Evolutionary conservation across 2,797 vertebrate genomes (phyloP), one percentile per base, ranked within the genome.

Genomic region (Smutsia temminckii): DNA sequence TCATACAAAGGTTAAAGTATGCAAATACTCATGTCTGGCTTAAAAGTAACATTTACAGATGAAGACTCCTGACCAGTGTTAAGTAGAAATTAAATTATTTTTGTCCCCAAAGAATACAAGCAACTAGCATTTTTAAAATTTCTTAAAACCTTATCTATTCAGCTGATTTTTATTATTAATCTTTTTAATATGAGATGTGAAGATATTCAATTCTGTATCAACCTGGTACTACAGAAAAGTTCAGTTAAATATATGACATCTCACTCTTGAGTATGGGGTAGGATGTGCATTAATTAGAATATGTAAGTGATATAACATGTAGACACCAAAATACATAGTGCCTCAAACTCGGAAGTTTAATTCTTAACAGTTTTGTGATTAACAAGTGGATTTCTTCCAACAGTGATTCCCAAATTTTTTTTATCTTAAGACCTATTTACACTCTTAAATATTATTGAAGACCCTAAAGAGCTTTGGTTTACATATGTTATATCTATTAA

Each of bases 1-100:
- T 91, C 92, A 97, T 49, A 42, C 46, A 97, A 91, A 97, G 81
- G 59, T 85, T 95, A 91, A 89, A 32, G 40, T 59, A 87, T 75
- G 93, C 84, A 94, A 97, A 96, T 75, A 40, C 29, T 93, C 55
- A 59, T 37, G 25, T 61, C 59, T 71, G 49, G 53, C 72, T 95
- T 89, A 87, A 68, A 72, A 89, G 68, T 89, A 94, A 93, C 68
- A 93, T 97, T 95, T 96, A 95, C 63, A 86, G 17, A 96, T 61
- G 77, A 75, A 40, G 37, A 89, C 85, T 96, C n/a, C 78, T 72
- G 46, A 66, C 32, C 80, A 89, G 8, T 23, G 17, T 88, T 85
- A 83, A 71, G 88, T 16, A 88, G 72, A 97, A 88, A 94, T 94
- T 91, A 85, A 97, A 94, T 97, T 85, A 71, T 94, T 61, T 92